These are phyloP conservation scores for Dascillus cervinus DNA, from an alignment of 2,888 invertebrate species.

Conservation along the genomic window DNA sequence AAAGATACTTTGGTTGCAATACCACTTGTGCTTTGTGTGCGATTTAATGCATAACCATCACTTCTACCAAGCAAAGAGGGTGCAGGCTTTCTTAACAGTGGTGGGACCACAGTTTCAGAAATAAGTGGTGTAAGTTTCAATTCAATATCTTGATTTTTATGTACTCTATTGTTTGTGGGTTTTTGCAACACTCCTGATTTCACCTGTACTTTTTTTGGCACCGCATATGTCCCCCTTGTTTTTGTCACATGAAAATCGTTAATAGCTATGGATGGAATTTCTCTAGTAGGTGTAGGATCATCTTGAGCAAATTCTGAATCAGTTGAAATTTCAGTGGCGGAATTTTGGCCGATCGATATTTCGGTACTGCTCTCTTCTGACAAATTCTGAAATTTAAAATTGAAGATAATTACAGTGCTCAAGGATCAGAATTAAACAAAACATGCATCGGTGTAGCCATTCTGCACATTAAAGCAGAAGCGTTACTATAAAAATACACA, in stretches of 20 bases:
- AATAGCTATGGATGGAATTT: conserved; percentile 69
- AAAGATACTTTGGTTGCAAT: conserved; percentile 81
- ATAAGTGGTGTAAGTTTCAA: conserved; percentile 41
- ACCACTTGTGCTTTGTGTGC: conserved; percentile 80
- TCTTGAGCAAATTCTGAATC: conserved; percentile 89
- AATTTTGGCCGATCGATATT: conserved; percentile 69
- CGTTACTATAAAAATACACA: conserved; percentile 8
- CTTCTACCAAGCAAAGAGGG: conserved; percentile 39
- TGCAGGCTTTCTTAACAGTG: conserved; percentile 30
- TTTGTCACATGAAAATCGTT: conserved; percentile 57
- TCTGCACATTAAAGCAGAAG: conserved; percentile 1
- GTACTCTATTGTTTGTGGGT: conserved; percentile 36
- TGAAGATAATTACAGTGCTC: no score
- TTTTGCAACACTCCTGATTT: conserved; percentile 44
- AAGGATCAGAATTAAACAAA: no score
- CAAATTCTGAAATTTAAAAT: conserved; percentile 48
- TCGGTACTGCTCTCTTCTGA: conserved; percentile 56
- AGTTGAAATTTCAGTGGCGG: conserved; percentile 86
- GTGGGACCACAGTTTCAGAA: conserved; percentile 31
- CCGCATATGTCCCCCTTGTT: conserved; percentile 38
- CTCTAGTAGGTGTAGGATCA: conserved; percentile 59
- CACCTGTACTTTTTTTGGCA: conserved; percentile 56
- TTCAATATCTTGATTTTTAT: conserved; percentile 34
- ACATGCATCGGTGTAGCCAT: no score
- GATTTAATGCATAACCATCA: conserved; percentile 71